Conservation (phyloP, 2,888 invertebrate genomes). For the Tinea trinotella region DNA sequence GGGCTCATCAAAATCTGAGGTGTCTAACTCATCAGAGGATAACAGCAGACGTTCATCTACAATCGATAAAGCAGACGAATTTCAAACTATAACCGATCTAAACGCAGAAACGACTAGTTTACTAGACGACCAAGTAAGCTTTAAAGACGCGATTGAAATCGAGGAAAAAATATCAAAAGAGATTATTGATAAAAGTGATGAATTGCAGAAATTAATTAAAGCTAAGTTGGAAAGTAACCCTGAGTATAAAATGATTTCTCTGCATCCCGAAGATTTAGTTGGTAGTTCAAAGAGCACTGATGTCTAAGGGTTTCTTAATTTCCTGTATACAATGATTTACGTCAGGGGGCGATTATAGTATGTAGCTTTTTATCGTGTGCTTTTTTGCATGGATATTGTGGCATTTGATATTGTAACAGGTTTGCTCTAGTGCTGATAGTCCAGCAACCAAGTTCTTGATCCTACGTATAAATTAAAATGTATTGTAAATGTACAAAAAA, state of each 20-base stretch:
- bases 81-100: conserved; percentile 41
- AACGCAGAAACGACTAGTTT: conserved; percentile 25
- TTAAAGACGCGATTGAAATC: conserved; percentile 37
- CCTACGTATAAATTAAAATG: too few species aligned
- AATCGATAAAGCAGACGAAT: conserved; percentile 39
- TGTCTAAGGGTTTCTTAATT: conserved; percentile 40
- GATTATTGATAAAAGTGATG: conserved; percentile 55
- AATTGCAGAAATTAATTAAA: conserved; percentile 53
- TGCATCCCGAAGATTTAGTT: conserved; percentile 39
- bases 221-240: conserved; percentile 58
- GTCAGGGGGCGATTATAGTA: background rate
- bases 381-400: background rate
- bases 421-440: too few species aligned
- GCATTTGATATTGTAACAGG: too few species aligned
- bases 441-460: too few species aligned
- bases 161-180: conserved; percentile 41
- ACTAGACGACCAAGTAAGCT: conserved; percentile 32
- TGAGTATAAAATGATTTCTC: conserved; percentile 53
- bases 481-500: too few species aligned
- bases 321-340: conserved; percentile 30
- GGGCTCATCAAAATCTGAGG: conserved; percentile 43
- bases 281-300: conserved; percentile 60
- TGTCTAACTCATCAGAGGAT: conserved; percentile 43
- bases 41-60: conserved; percentile 49
- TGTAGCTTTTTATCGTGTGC: conserved; percentile 1